Base-by-base conservation (phyloP, 2,113 vertebrate genomes). In the Paracanthobrama guichenoti region DNA sequence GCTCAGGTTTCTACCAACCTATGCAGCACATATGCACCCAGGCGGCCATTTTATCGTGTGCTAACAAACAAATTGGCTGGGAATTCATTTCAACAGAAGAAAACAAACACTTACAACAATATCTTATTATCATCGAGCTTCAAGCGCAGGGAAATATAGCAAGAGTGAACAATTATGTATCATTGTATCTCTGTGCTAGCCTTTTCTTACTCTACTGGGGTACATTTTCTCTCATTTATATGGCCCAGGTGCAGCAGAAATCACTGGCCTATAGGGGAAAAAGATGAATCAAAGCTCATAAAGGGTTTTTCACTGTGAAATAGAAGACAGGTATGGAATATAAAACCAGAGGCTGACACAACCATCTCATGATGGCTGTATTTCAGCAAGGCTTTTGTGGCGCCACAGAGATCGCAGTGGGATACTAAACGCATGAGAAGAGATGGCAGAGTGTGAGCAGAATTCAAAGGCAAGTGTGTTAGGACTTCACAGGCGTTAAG, bases 361-460 rank as follows among this genome's bases (percentile, higher is more conserved):
- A 81, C 79, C 69, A 55, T 57, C n/a, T 46, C 48, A 79, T 89
- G 86, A 90, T 82, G 79, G 81, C 85, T 83, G 55, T n/a, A 75
- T 64, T 84, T 84, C 83, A 60, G 28, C 7, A 39, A 26, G n/a
- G 59, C 59, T 62, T 62, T 44, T 46, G 77, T 79, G 39, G 77
- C 14, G n/a, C 77, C 77, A 53, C 31, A 3, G 66, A 71, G 48
- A 57, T 57, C 64, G 39, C 80, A 16, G 78, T 42, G 66, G 80
- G 66, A 71, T 57, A 82, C 13, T 78, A 67, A 83, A 46, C 1
- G 72, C 12, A 12, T 60, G 57, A 62, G 24, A 83, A 83, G 44
- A 44, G n/a, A 75, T 76, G 82, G 71, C 59, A 39, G 42, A 48
- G 26, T 35, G 66, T 71, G 48, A 82, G 80, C 0, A 2, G 80